phyloP scores from a whole-genome alignment of 2,797 vertebrate species.

The Diplodus sargus region DNA sequence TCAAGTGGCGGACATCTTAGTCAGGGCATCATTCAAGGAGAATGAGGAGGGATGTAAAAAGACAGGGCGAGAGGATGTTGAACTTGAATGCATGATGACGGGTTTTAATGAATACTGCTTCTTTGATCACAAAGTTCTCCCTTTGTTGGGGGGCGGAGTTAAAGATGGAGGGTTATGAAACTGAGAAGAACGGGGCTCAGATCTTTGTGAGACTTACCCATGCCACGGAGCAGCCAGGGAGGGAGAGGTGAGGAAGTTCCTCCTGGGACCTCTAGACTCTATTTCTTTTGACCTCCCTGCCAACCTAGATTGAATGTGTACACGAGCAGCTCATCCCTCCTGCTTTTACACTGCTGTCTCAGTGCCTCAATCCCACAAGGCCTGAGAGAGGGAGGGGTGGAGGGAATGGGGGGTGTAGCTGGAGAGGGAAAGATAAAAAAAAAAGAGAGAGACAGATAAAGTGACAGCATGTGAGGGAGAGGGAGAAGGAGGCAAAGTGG shows the following conservation, averaged over 20 bases:
- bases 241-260: slow-evolving; percentile 76
- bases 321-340: slow-evolving; percentile 80
- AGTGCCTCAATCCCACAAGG: slow-evolving; percentile 75
- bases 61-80: slow-evolving; percentile 58
- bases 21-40: slow-evolving; percentile 75
- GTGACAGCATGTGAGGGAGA: slow-evolving; percentile 69
- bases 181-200: slow-evolving; percentile 55
- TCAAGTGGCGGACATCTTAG: slow-evolving; percentile 81
- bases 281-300: slow-evolving; percentile 83
- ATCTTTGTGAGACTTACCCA: slow-evolving; percentile 66
- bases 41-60: slow-evolving; percentile 62
- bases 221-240: slow-evolving; percentile 61
- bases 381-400: slow-evolving; percentile 30
- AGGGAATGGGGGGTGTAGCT: slow-evolving; percentile 19
- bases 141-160: slow-evolving; percentile 58
- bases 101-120: slow-evolving; percentile 67
- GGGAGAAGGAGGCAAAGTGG: slow-evolving; percentile 62
- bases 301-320: slow-evolving; percentile 83
- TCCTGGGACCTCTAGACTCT: slow-evolving; percentile 79
- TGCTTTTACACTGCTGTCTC: slow-evolving; percentile 78
- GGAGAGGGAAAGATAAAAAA: slow-evolving; percentile 54
- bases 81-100: slow-evolving; percentile 64
- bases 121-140: slow-evolving; percentile 72
- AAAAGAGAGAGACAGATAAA: slow-evolving; percentile 58
- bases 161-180: slow-evolving; percentile 56